Percentiles rank a stretch among this genome's conserved stretches.
Conservation (phyloP, 2,888 invertebrate genomes). For the Blastobasis lacticolella region DNA sequence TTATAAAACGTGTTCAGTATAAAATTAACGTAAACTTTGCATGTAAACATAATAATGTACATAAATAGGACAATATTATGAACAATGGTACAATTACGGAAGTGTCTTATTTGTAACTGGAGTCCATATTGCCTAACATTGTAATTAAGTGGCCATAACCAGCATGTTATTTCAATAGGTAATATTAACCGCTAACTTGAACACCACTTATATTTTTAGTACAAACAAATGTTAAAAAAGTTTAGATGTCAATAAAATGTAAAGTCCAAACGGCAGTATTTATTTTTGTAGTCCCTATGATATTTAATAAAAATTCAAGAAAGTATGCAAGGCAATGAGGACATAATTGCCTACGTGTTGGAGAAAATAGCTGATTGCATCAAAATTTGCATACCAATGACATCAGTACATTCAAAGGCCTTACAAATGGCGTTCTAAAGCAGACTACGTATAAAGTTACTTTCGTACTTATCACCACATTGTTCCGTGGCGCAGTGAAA, state of each 20-base stretch:
- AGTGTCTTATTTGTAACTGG: constrained; percentile 41
- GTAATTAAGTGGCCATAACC: constrained; percentile 49
- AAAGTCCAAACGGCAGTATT: constrained; percentile 30
- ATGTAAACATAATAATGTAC: constrained; percentile 28
- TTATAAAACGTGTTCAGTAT: constrained; percentile 43
- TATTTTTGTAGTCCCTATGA: constrained; percentile 17
- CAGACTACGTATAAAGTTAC: too few relatives aligned
- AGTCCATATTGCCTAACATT: constrained; percentile 57
- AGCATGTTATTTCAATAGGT: constrained; percentile 43
- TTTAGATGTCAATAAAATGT: constrained; percentile 71
- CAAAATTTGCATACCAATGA: too few relatives aligned
- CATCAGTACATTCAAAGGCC: too few relatives aligned
- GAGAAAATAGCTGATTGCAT: too few relatives aligned
- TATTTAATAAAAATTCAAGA: too few relatives aligned
- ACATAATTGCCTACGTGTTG: too few relatives aligned
- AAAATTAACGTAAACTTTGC: constrained; percentile 19
- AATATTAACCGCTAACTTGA: constrained; percentile 64
- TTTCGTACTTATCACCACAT: neutral
- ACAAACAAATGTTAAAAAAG: constrained; percentile 70
- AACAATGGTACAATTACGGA: constrained; percentile 22
- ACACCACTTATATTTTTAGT: constrained; percentile 70
- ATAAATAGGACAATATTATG: constrained; percentile 22
- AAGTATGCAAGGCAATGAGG: too few relatives aligned
- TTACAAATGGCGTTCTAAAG: too few relatives aligned
- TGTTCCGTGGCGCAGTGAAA: constrained; percentile 6